Percentiles rank a stretch among this genome's conserved stretches.
phyloP scores from a whole-genome alignment of 2,113 vertebrate species.

The Typhlomys cinereus region DNA sequence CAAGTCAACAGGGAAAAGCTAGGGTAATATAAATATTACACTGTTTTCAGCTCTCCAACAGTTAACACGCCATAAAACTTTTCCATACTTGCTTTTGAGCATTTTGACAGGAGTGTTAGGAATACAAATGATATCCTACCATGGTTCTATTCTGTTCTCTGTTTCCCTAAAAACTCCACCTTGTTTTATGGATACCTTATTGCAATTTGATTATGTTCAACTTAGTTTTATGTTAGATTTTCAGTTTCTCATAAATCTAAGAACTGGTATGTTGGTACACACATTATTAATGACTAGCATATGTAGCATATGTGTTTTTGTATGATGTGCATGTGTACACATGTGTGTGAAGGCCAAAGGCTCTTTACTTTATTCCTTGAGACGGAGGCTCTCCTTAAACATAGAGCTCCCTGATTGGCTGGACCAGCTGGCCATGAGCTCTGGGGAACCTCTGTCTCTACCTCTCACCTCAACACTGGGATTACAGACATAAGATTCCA shows the following conservation, averaged over 20 bases:
- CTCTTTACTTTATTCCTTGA: neutral
- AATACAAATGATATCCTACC: neutral
- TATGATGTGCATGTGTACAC: neutral
- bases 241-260: neutral
- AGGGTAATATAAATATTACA: neutral
- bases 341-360: neutral
- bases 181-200: neutral
- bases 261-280: neutral
- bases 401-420: neutral
- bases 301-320: neutral
- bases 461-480: neutral
- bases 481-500: slow-evolving; percentile 41
- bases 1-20: neutral
- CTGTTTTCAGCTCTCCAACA: neutral
- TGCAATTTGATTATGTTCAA: neutral
- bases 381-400: too few relatives aligned
- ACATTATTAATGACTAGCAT: slow-evolving; percentile 51
- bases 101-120: neutral
- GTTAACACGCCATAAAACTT: neutral
- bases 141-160: neutral
- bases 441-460: neutral
- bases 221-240: neutral
- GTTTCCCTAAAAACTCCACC: neutral
- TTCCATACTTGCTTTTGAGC: neutral
- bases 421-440: neutral